A percentile compares a stretch with the other conserved stretches of the same genome.
phyloP scores from a whole-genome alignment of 92 coral and sea anemone genomes.

The Porites cylindrica region DNA sequence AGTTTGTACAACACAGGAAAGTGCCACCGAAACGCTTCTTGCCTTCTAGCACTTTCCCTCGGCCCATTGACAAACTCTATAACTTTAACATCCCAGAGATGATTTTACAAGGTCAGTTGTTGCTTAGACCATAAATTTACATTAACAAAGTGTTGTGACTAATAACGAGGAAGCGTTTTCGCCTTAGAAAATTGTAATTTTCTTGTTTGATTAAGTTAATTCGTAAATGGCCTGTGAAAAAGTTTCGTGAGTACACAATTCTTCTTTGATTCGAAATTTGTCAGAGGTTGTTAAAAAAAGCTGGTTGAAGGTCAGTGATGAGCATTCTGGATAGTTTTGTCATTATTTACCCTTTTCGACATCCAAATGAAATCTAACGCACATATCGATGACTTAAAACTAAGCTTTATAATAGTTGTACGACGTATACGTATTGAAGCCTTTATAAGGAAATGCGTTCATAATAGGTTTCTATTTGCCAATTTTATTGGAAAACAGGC shows the following conservation, averaged over 20 bases:
- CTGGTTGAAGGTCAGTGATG: neutral
- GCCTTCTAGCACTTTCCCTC: neutral
- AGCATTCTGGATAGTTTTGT: neutral
- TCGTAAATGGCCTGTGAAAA: slow-evolving; percentile 12
- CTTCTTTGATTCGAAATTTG: slow-evolving; percentile 23
- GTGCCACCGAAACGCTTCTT: slow-evolving; percentile 9
- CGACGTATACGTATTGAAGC: neutral
- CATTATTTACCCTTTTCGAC: neutral
- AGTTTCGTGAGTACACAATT: slow-evolving; percentile 21
- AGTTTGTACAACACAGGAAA: slow-evolving; percentile 41
- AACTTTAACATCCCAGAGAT: neutral
- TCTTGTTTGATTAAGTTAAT: slow-evolving; percentile 18
- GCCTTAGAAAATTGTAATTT: neutral
- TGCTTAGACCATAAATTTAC: neutral
- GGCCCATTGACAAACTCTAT: neutral
- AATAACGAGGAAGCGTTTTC: neutral
- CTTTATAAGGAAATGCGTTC: neutral
- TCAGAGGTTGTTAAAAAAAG: slow-evolving; percentile 18
- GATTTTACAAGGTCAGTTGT: neutral
- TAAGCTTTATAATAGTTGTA: neutral
- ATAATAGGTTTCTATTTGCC: neutral
- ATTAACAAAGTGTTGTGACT: neutral
- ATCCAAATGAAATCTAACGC: neutral
- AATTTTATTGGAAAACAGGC: neutral
- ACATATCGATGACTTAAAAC: no score